Evolutionary conservation across 2,797 vertebrate genomes (phyloP).

Genomic region (Oreortyx pictus): DNA sequence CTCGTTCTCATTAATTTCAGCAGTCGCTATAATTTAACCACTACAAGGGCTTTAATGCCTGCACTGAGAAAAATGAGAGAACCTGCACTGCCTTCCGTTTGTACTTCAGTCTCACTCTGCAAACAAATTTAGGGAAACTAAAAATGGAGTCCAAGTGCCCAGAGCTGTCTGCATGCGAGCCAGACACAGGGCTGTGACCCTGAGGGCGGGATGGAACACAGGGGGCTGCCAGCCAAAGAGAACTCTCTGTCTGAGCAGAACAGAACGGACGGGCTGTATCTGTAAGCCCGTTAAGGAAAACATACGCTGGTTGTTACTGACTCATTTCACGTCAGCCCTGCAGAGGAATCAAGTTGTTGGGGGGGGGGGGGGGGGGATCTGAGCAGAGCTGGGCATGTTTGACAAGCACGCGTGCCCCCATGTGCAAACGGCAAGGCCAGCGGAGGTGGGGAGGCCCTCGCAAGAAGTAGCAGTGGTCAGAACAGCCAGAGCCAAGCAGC

Average conservation of each 20-base stretch:
- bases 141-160: accelerated
- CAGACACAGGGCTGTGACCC: accelerated
- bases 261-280: background rate
- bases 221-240: background rate
- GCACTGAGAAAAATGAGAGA: background rate
- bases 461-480: background rate
- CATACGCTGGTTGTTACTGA: background rate
- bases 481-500: background rate
- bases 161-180: background rate
- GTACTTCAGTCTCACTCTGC: background rate
- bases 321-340: background rate
- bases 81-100: background rate
- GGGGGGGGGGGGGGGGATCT: accelerated
- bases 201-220: accelerated
- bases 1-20: background rate
- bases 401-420: accelerated
- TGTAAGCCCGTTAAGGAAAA: background rate
- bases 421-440: background rate
- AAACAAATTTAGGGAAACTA: background rate
- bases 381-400: background rate
- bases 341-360: background rate
- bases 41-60: background rate
- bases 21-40: background rate
- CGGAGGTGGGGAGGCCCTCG: background rate
- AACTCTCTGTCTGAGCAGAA: background rate